Evolutionary conservation across 2,888 invertebrate species (phyloP).

Genomic region (Mythimna impura): DNA sequence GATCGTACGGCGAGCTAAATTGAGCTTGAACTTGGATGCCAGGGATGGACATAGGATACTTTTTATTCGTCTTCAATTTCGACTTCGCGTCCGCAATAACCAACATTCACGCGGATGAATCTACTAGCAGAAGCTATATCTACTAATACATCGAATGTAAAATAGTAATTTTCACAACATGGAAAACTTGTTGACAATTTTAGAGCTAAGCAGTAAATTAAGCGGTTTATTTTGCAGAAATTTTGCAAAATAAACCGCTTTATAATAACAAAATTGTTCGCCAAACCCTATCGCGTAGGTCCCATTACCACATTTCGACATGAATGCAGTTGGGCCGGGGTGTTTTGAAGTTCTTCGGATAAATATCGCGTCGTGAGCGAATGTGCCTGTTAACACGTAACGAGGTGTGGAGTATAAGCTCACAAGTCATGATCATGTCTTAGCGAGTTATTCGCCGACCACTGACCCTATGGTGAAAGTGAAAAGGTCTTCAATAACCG

Average conservation of each 20-base stretch:
- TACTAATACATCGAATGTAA: background rate
- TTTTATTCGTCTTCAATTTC: too few species aligned
- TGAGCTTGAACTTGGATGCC: too few species aligned
- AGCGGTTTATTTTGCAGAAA: too few species aligned
- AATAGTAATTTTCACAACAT: background rate
- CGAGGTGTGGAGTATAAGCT: constrained; percentile 90
- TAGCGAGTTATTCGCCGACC: constrained; percentile 89
- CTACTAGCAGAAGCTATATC: too few species aligned
- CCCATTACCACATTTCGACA: constrained; percentile 83
- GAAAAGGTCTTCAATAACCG: constrained; percentile 73
- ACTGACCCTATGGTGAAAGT: constrained; percentile 81
- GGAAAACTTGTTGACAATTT: background rate
- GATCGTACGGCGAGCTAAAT: too few species aligned
- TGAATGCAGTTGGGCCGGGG: constrained; percentile 72
- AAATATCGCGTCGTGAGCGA: constrained; percentile 89
- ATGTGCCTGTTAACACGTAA: constrained; percentile 90
- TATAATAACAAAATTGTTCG: constrained; percentile 56
- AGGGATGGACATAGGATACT: too few species aligned
- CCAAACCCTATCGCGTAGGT: constrained; percentile 76
- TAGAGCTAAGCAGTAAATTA: background rate
- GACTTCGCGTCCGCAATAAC: too few species aligned
- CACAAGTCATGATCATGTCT: constrained; percentile 90
- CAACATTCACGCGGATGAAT: too few species aligned
- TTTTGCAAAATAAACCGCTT: constrained; percentile 27
- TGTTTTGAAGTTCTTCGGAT: constrained; percentile 87